phyloP scores from a whole-genome alignment of 2,113 vertebrate species.

The Glaucomys volans region DNA sequence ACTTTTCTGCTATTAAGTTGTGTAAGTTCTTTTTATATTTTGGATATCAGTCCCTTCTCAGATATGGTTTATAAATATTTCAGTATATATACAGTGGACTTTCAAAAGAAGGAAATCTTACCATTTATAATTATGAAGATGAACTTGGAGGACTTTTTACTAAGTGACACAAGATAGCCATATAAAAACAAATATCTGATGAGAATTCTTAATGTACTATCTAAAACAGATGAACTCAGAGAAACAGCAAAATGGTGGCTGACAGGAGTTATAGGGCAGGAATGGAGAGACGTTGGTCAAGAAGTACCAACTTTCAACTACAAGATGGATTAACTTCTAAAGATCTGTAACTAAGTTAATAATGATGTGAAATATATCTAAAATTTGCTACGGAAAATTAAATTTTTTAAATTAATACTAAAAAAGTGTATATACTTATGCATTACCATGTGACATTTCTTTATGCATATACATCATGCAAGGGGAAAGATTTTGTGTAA shows the following conservation, averaged over 20 bases:
- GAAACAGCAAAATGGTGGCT: no score
- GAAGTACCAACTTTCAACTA: no score
- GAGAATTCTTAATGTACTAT: not conserved
- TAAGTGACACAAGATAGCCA: not conserved
- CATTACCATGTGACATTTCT: not conserved
- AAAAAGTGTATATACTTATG: not conserved
- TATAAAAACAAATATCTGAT: not conserved
- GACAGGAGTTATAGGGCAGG: not conserved
- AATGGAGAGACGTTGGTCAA: no score
- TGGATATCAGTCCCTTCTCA: no score
- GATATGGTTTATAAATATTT: not conserved
- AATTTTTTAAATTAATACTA: not conserved
- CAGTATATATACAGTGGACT: not conserved
- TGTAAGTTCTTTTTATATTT: not conserved
- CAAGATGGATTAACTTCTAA: not conserved
- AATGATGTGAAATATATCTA: not conserved
- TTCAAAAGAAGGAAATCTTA: not conserved
- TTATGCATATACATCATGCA: not conserved
- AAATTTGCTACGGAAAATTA: not conserved
- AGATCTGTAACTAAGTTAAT: not conserved
- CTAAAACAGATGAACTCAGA: not conserved
- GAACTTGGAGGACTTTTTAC: not conserved
- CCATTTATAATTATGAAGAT: not conserved
- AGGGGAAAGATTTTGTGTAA: not conserved
- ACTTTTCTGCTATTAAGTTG: not conserved